These are phyloP conservation scores for Trinorchestia longiramus DNA, from an alignment of 1,140 invertebrate species.

Conservation along the genomic window DNA sequence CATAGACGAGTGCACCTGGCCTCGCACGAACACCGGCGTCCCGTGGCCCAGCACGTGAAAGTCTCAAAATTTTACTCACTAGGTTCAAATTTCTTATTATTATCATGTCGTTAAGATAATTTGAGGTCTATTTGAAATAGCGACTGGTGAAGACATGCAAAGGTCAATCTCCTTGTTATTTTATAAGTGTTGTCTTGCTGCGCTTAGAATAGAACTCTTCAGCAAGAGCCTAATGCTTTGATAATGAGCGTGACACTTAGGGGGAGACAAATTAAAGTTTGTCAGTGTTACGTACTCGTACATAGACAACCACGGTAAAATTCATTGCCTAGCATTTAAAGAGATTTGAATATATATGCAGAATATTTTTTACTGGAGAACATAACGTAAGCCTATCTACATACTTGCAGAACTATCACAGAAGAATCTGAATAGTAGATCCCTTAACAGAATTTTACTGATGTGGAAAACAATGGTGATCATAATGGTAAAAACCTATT, in stretches of 20 bases:
- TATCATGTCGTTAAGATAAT: neutral
- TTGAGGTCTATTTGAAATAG: neutral
- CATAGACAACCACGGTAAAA: neutral
- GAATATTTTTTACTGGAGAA: neutral
- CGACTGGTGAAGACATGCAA: neutral
- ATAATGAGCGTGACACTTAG: neutral
- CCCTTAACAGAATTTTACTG: no score
- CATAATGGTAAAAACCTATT: no score
- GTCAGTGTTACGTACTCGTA: neutral
- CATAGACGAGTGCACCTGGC: neutral
- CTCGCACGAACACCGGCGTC: no score
- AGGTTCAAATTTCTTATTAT: neutral
- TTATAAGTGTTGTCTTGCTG: neutral
- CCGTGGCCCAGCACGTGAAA: neutral
- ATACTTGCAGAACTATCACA: neutral
- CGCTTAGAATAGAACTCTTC: neutral
- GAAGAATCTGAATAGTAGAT: no score
- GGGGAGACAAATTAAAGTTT: neutral
- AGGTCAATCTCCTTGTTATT: neutral
- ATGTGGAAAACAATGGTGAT: no score
- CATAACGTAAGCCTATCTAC: neutral
- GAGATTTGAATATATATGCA: neutral
- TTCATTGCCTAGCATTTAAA: neutral
- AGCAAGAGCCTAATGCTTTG: neutral
- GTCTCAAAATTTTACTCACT: neutral